Evolutionary conservation across 2,888 invertebrate genomes (phyloP), one percentile per base, ranked within the genome.

Genomic region (Epistrophe grossulariae): DNA sequence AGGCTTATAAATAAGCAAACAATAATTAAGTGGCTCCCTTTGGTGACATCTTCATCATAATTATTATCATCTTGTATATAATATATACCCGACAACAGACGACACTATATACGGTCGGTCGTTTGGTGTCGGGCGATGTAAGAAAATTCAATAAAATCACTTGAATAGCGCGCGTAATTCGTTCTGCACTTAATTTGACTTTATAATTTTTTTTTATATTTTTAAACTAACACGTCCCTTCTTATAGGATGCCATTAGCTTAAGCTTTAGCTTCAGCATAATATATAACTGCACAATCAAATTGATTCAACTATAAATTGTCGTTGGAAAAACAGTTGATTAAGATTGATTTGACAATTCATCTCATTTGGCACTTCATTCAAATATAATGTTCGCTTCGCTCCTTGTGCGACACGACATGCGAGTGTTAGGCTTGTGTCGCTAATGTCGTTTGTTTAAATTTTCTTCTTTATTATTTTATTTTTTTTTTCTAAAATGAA

Each of bases 331-430:
- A 82, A 82, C 71, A 78, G 70, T 85, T 87, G 87, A 87, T 87
- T 87, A 87, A 87, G 87, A 87, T 87, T 87, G 87, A 87, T 87
- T 79, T 87, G 87, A 87, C 74, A 79, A 87, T 82, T 82, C 79
- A 83, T 82, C 83, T 83, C 87, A 79, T 87, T 87, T 87, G 83
- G 83, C 83, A 83, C 83, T 79, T 83, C 79, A 76, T 87, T 87
- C 87, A 87, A 79, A 24, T 24, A 24, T 24, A 24, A 76, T 87
- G 55, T 31, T 31, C 31, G 31, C 7, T 31, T 31, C 31, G 5
- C 7, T 31, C 7, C 31, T 31, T 31, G 31, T 6, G 31, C 31
- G 31, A 7, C 4, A 5, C 31, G 31, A 31, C 31, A 31, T 31
- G 7, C 4, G 31, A 31, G 31, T 31, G 31, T 5, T 31, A 31